A percentile compares a stretch with the other conserved stretches of the same genome.
Evolutionary conservation across 2,797 vertebrate genomes (phyloP).

Genomic region (Poecilia wingei): DNA sequence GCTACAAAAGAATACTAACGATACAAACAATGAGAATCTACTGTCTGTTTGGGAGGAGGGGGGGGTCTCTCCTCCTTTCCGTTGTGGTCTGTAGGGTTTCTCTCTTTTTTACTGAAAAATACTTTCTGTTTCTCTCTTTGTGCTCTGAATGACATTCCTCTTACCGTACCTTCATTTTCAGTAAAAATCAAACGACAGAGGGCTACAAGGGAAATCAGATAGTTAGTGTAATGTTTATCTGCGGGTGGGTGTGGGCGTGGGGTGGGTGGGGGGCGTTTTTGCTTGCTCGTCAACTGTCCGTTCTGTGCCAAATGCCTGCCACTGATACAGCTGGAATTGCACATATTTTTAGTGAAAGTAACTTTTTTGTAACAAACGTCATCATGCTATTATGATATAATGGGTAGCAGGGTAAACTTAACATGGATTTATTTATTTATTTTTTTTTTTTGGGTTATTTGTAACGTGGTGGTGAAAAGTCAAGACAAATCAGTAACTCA

Average conservation of each 20-base stretch:
- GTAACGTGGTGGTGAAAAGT: constrained; percentile 18
- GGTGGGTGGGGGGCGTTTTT: constrained; percentile 44
- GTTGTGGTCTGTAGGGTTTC: constrained; percentile 73
- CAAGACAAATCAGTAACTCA: constrained; percentile 56
- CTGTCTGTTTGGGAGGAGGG: constrained; percentile 61
- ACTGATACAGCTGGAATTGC: constrained; percentile 69
- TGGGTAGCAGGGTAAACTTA: constrained; percentile 65
- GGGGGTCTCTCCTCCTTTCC: constrained; percentile 68
- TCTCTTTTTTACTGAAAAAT: constrained; percentile 55
- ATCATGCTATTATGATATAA: constrained; percentile 34
- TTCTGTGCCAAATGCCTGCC: constrained; percentile 77
- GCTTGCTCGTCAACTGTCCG: constrained; percentile 66
- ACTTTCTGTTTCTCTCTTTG: constrained; percentile 72
- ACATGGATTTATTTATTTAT: constrained; percentile 8
- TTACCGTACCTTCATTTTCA: constrained; percentile 49
- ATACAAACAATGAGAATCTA: constrained; percentile 80
- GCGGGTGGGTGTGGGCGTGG: constrained; percentile 6
- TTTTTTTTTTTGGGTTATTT: not conserved
- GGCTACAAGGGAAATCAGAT: constrained; percentile 34
- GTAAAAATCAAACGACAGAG: constrained; percentile 45
- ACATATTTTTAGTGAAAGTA: constrained; percentile 65
- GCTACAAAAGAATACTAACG: constrained; percentile 74
- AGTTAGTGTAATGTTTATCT: constrained; percentile 38
- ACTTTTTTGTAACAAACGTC: constrained; percentile 64
- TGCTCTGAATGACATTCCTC: constrained; percentile 63